A percentile compares a stretch with the other conserved stretches of the same genome.
Conservation (phyloP, 2,113 vertebrate species). For the Axis porcinus region DNA sequence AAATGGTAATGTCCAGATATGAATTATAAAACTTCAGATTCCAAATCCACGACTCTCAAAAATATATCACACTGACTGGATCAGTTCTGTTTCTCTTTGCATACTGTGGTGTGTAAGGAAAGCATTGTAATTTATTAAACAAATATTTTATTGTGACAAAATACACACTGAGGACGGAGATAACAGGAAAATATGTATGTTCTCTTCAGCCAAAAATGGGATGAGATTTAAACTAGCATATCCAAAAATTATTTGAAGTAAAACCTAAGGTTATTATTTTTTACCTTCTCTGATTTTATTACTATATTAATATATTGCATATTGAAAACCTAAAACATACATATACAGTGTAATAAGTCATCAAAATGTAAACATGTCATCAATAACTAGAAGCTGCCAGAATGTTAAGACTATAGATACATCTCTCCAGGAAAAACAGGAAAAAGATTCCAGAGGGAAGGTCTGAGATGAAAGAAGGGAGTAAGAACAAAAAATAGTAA, state of each 20-base stretch:
- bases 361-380: background rate
- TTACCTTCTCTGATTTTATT: background rate
- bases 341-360: background rate
- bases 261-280: background rate
- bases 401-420: background rate
- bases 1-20: background rate
- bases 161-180: background rate
- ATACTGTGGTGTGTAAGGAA: background rate
- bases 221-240: background rate
- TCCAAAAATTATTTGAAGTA: background rate
- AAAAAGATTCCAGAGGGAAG: background rate
- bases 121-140: background rate
- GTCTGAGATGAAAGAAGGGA: background rate
- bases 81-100: background rate
- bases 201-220: background rate
- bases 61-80: background rate
- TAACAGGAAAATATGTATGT: background rate
- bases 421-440: background rate
- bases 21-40: background rate
- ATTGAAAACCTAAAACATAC: background rate
- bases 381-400: background rate
- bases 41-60: background rate
- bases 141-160: background rate
- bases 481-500: background rate
- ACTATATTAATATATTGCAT: background rate